Base-by-base conservation (phyloP, 1,140 invertebrate genomes). In the Lerema accius region DNA sequence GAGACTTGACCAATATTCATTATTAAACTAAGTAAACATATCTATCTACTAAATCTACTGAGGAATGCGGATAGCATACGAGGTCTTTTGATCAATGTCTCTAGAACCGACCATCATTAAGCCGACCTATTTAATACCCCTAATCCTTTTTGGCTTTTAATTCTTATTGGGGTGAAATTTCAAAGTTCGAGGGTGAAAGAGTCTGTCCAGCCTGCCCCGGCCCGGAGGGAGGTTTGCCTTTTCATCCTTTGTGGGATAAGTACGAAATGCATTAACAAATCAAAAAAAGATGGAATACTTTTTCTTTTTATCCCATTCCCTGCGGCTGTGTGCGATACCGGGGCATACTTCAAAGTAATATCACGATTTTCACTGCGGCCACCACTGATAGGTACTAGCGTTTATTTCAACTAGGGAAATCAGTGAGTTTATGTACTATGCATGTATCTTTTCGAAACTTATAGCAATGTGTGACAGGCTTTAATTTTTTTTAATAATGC, bases 211-310 rank as follows among this genome's bases (percentile, higher is more conserved):
- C 19, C 19, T 23, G n/a, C n/a, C 9, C n/a, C 3, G 32, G 7
- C 9, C 32, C 3, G 32, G 13, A n/a, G 37, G 14, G 37, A 3
- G 37, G 11, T 13, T 15, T 40, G 37, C 37, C 37, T 13, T 15
- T 13, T 40, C 37, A 4, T 15, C 37, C 37, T 32, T 32, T 15
- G 37, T 40, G 11, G 13, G 37, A 40, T 40, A 40, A 40, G 3
- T 40, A 11, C 37, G 14, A 40, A 40, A 40, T 40, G 37, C 37
- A 40, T 40, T 40, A 40, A 40, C 37, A 3, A 9, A 13, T 40
- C n/a, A 40, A 40, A 40, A 32, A 32, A 32, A 7, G 7, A 7
- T 4, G 28, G 2, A 23, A 3, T 2, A 5, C 2, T 23, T 23
- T 23, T 32, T 32, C 9, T 9, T 32, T 32, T 32, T 32, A 32